Conservation (phyloP, 2,113 vertebrate genomes). For the Corvus moneduloides region DNA sequence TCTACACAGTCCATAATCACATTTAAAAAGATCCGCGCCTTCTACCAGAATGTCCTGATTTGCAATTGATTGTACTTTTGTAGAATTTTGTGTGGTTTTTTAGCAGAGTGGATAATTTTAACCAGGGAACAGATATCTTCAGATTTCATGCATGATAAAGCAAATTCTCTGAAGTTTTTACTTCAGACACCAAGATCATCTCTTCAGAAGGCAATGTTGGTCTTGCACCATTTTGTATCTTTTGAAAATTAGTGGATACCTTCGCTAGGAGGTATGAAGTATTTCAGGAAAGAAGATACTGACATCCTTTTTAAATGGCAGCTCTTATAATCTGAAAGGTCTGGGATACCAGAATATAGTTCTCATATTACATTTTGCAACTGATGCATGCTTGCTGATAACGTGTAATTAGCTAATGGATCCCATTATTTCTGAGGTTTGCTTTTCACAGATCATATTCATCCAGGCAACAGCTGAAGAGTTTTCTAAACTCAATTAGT, state of each 20-base stretch:
- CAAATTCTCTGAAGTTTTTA: background rate
- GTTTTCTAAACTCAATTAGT: slow-evolving; percentile 59
- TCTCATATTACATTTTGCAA: slow-evolving; percentile 11
- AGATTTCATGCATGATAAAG: background rate
- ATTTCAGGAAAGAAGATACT: background rate
- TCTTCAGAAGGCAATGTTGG: background rate
- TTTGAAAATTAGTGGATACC: background rate
- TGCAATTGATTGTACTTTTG: background rate
- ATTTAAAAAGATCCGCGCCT: background rate
- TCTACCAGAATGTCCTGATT: background rate
- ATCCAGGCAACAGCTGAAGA: slow-evolving; percentile 40
- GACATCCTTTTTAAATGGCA: background rate
- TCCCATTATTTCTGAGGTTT: slow-evolving; percentile 29
- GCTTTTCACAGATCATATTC: background rate
- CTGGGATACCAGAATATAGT: background rate
- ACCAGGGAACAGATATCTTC: background rate
- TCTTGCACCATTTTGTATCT: background rate
- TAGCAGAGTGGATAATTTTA: background rate
- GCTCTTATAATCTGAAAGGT: background rate
- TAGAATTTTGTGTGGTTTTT: background rate
- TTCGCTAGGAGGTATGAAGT: background rate
- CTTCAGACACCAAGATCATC: background rate
- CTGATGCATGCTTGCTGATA: background rate
- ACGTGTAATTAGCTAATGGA: slow-evolving; percentile 48
- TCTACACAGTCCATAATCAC: background rate